Base-by-base conservation (phyloP, 2,797 vertebrate species). In the Cryptoprocta ferox region DNA sequence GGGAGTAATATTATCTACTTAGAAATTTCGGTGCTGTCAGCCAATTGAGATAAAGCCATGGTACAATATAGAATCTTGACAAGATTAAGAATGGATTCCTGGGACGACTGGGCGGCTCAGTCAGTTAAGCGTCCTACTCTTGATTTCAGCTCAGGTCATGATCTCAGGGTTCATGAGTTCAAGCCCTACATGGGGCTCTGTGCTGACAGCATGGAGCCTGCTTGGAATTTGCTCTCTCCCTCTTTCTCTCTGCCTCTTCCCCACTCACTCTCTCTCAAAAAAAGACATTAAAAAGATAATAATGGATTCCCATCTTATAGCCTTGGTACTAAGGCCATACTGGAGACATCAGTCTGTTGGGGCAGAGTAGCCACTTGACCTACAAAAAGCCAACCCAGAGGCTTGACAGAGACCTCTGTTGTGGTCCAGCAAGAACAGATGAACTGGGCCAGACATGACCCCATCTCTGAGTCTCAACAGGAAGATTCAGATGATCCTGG, bases 391-490 rank as follows among this genome's bases (percentile, higher is more conserved):
- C 84, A 42, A 5, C 13, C 8, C 3, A 32, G 80, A 88, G 8
- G 3, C 50, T 50, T 8, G 37, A 30, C 11, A 1, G 45, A 65
- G 61, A 56, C 39, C 18, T 10, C 5, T 9, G 0, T 0, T 13
- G 0, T 10, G 10, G 30, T 16, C 61, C 2, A 7, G 14, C 16
- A 5, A 4, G 21, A 68, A 8, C 1, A 79, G 61, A 50, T 0
- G 18, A 71, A 45, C n/a, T 3, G 14, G 32, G 3, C 48, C 3
- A 63, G 8, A 2, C 19, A 30, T 0, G 19, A 2, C 7, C 6
- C 83, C 42, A 6, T 12, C 6, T 24, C 24, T 14, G 83, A 13
- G 39, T 50, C 42, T 48, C 28, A 83, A 45, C 13, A 15, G 65
- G 26, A 84, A 59, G 45, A 45, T 6, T 4, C 56, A 4, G 75